Evolutionary conservation across 2,888 invertebrate genomes (phyloP).

Genomic region (Dynastes hyllus): DNA sequence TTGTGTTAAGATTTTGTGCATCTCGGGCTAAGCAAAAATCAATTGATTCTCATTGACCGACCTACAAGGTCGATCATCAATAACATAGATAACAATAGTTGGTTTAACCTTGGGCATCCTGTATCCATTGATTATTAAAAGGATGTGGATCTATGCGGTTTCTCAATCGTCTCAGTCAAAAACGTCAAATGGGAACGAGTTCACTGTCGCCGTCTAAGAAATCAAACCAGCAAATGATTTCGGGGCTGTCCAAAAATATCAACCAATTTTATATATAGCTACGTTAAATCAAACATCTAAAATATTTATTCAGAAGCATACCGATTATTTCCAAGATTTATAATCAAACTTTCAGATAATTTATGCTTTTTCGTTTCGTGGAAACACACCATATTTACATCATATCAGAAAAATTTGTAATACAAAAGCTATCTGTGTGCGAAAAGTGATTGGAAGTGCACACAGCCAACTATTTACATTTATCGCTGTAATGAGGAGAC

Average conservation of each 20-base stretch:
- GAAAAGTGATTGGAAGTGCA: constrained; percentile 26
- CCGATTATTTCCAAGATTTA: constrained; percentile 17
- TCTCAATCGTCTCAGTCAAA: no score
- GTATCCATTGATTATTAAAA: no score
- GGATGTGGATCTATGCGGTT: no score
- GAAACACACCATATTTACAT: not conserved
- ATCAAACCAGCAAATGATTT: not conserved
- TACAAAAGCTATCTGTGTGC: not conserved
- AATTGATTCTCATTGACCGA: no score
- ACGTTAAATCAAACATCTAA: constrained; percentile 34
- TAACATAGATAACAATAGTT: no score
- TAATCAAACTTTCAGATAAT: constrained; percentile 24
- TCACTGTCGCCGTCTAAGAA: not conserved
- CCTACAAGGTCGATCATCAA: no score
- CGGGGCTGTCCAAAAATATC: constrained; percentile 26
- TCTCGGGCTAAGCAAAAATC: no score
- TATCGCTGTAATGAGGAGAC: constrained; percentile 64
- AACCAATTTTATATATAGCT: not conserved
- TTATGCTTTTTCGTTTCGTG: not conserved
- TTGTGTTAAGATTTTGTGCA: no score
- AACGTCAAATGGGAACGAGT: no score
- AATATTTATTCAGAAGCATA: constrained; percentile 21
- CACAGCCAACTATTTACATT: constrained; percentile 62
- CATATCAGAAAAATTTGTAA: constrained; percentile 14
- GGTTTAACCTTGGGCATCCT: no score